Percentiles rank a stretch among this genome's conserved stretches.
Conservation (phyloP, 2,888 invertebrate genomes). For the Apotomis capreana region DNA sequence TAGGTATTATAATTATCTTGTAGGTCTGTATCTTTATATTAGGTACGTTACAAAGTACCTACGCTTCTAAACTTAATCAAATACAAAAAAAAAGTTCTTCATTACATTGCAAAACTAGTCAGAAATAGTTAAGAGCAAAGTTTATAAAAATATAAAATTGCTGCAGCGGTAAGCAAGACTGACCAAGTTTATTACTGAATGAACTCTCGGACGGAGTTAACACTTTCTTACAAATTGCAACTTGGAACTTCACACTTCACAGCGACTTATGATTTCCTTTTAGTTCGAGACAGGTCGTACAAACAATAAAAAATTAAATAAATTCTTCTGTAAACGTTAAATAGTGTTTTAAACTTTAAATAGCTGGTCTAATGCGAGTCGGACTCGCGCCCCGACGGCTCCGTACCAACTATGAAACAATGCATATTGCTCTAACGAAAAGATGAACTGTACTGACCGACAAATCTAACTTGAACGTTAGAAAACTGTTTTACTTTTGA, state of each 20-base stretch:
- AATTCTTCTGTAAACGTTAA: neutral
- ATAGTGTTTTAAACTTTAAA: too few species aligned
- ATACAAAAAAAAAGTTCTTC: neutral
- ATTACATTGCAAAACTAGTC: slow-evolving; percentile 7
- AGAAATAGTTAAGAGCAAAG: slow-evolving; percentile 13
- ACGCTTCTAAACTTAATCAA: too few species aligned
- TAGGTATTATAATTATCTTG: too few species aligned
- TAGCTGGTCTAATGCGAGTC: too few species aligned
- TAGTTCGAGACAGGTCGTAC: neutral
- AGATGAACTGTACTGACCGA: too few species aligned
- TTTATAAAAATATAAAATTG: slow-evolving; percentile 29
- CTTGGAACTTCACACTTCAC: neutral
- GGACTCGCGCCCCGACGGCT: too few species aligned
- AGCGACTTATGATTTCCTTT: slow-evolving; percentile 14
- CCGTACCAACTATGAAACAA: too few species aligned
- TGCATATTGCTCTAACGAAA: too few species aligned
- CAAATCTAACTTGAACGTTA: too few species aligned
- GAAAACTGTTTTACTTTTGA: too few species aligned
- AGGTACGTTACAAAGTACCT: too few species aligned
- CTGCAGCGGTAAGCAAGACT: slow-evolving; percentile 11
- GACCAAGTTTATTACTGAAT: slow-evolving; percentile 31
- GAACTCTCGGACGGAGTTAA: slow-evolving; percentile 25
- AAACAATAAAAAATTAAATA: neutral
- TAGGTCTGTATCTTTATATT: too few species aligned
- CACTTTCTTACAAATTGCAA: slow-evolving; percentile 21